Percentiles rank a stretch among this genome's conserved stretches.
phyloP scores from a whole-genome alignment of 2,797 vertebrate species.

The Periparus ater region DNA sequence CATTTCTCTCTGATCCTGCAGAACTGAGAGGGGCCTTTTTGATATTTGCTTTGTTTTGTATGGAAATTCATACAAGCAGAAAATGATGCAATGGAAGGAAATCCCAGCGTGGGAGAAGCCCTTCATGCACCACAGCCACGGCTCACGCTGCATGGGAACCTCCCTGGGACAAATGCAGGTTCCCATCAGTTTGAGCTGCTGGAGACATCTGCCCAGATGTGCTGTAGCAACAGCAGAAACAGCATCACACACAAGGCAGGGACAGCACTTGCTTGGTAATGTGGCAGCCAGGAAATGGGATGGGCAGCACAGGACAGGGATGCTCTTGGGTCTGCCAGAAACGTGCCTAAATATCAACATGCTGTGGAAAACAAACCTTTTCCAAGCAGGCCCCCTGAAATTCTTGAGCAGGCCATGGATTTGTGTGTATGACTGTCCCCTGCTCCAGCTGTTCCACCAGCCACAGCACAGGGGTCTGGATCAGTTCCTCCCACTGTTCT shows the following conservation, averaged over 20 bases:
- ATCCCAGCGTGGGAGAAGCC: not conserved
- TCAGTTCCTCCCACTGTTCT: not conserved
- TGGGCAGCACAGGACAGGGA: not conserved
- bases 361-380: not conserved
- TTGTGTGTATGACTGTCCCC: accelerated
- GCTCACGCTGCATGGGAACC: accelerated
- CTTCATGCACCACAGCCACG: accelerated
- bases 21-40: not conserved
- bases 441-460: not conserved
- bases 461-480: not conserved
- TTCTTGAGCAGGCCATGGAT: not conserved
- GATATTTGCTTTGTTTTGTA: not conserved
- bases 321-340: not conserved
- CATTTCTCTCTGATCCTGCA: not conserved
- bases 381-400: not conserved
- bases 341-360: accelerated
- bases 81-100: constrained; percentile 15
- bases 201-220: constrained; percentile 5
- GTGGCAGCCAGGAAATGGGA: accelerated
- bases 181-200: not conserved
- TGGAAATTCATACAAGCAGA: not conserved
- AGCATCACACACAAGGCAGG: accelerated
- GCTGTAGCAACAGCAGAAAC: not conserved
- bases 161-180: not conserved
- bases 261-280: accelerated